Evolutionary conservation across 2,797 vertebrate genomes (phyloP).

Genomic region (Knipowitschia caucasica): DNA sequence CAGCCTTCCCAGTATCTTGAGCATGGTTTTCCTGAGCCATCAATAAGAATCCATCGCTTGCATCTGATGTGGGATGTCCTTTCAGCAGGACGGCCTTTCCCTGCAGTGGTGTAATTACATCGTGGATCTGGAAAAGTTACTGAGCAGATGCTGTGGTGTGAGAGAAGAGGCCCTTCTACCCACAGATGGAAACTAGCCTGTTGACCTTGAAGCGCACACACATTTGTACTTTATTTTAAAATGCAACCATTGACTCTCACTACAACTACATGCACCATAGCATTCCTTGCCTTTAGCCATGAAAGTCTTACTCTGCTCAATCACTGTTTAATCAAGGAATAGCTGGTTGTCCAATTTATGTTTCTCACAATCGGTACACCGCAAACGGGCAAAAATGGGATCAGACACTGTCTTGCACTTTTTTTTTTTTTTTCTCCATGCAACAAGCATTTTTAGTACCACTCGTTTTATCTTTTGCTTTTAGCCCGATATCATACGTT

Average conservation of each 20-base stretch:
- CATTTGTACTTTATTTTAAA: slow-evolving; percentile 23
- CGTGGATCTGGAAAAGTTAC: slow-evolving; percentile 31
- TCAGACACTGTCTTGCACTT: slow-evolving; percentile 68
- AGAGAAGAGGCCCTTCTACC: slow-evolving; percentile 46
- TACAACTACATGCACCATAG: slow-evolving; percentile 66
- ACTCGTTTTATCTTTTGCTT: slow-evolving; percentile 64
- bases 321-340: slow-evolving; percentile 29
- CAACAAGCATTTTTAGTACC: slow-evolving; percentile 39
- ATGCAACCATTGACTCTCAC: slow-evolving; percentile 67
- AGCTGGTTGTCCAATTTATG: slow-evolving; percentile 18
- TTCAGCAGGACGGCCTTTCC: slow-evolving; percentile 47
- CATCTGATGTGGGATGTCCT: slow-evolving; percentile 31
- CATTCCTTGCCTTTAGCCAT: slow-evolving; percentile 58
- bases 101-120: slow-evolving; percentile 32
- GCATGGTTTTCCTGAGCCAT: slow-evolving; percentile 55
- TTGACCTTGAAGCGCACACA: slow-evolving; percentile 59
- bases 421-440: slow-evolving; percentile 42
- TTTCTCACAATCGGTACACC: slow-evolving; percentile 62
- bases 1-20: slow-evolving; percentile 43
- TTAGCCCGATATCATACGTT: slow-evolving; percentile 60
- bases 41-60: slow-evolving; percentile 48
- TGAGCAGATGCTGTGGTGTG: slow-evolving; percentile 40
- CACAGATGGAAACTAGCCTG: slow-evolving; percentile 59
- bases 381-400: slow-evolving; percentile 49
- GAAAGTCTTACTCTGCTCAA: slow-evolving; percentile 37